These are phyloP conservation scores for Parasteatoda lunata DNA, from an alignment of 2,888 invertebrate species.

Conservation along the genomic window DNA sequence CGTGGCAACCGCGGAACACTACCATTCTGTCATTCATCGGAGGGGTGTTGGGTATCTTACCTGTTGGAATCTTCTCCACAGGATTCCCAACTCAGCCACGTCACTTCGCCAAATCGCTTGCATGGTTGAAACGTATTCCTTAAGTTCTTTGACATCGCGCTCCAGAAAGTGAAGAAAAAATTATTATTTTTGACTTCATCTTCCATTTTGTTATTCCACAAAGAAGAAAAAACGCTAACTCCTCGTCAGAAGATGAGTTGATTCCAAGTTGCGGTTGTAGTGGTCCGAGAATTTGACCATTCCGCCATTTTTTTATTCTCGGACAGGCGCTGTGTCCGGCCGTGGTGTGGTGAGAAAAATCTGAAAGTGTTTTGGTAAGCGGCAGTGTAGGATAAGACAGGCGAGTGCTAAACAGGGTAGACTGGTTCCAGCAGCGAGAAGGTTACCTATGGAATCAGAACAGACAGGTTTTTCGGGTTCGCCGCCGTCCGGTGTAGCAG, in stretches of 20 bases:
- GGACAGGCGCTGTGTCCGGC: slow-evolving; percentile 34
- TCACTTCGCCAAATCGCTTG: slow-evolving; percentile 17
- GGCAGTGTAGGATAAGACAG: neutral
- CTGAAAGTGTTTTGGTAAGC: slow-evolving; percentile 5
- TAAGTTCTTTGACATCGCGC: slow-evolving; percentile 52
- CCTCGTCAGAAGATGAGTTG: slow-evolving; percentile 29
- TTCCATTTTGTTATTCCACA: neutral
- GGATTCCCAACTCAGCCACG: slow-evolving; percentile 23
- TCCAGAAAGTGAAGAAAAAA: neutral
- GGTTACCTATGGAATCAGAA: slow-evolving; percentile 56
- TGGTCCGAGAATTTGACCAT: slow-evolving; percentile 9
- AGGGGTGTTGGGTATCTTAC: slow-evolving; percentile 43
- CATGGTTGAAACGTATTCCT: neutral
- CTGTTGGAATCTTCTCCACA: slow-evolving; percentile 26
- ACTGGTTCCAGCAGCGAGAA: slow-evolving; percentile 52
- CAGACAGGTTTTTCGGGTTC: slow-evolving; percentile 68
- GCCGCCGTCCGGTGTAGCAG: slow-evolving; percentile 57
- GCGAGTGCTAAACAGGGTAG: slow-evolving; percentile 55
- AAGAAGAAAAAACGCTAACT: neutral
- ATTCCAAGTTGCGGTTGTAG: slow-evolving; percentile 17
- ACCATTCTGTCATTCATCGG: slow-evolving; percentile 32
- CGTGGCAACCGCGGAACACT: slow-evolving; percentile 57
- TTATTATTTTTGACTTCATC: too few species aligned
- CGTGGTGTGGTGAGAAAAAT: neutral
- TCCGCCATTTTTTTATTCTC: slow-evolving; percentile 20